Conservation (phyloP, 2,113 vertebrate genomes). For the Nibea albiflora region DNA sequence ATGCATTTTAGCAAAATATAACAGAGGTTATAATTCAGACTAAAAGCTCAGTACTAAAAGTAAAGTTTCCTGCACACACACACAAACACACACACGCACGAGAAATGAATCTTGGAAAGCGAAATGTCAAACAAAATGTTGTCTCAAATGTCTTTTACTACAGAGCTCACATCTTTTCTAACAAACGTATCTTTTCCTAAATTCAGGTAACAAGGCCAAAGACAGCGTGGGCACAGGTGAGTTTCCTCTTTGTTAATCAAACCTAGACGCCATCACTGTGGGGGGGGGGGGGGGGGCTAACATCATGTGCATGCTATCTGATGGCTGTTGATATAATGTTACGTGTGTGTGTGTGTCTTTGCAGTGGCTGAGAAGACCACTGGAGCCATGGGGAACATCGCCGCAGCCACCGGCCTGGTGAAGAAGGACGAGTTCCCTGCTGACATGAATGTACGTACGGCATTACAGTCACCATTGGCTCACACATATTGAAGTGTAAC, state of each 20-base stretch:
- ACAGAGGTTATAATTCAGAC: neutral
- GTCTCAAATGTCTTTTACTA: neutral
- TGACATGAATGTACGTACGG: slow-evolving; percentile 91
- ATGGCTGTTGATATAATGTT: slow-evolving; percentile 25
- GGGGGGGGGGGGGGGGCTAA: too few species aligned
- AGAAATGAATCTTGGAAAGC: neutral
- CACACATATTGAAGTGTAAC: neutral
- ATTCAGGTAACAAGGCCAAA: slow-evolving; percentile 94
- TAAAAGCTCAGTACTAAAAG: too few species aligned
- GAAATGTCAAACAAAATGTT: neutral
- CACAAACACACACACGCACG: neutral
- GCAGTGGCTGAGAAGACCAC: slow-evolving; percentile 98
- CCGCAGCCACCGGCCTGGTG: slow-evolving; percentile 93
- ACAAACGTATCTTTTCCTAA: slow-evolving; percentile 42
- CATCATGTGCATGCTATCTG: slow-evolving; percentile 26
- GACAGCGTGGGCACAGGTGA: slow-evolving; percentile 96
- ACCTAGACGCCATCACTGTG: neutral
- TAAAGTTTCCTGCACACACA: neutral
- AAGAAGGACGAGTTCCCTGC: slow-evolving; percentile 97
- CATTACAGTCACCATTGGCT: neutral
- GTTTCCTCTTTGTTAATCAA: slow-evolving; percentile 36
- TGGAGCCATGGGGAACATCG: slow-evolving; percentile 94
- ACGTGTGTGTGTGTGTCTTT: slow-evolving; percentile 37
- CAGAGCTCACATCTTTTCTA: neutral
- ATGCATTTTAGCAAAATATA: neutral